Conservation (phyloP, 2,888 invertebrate genomes). For the Amaurobius ferox region DNA sequence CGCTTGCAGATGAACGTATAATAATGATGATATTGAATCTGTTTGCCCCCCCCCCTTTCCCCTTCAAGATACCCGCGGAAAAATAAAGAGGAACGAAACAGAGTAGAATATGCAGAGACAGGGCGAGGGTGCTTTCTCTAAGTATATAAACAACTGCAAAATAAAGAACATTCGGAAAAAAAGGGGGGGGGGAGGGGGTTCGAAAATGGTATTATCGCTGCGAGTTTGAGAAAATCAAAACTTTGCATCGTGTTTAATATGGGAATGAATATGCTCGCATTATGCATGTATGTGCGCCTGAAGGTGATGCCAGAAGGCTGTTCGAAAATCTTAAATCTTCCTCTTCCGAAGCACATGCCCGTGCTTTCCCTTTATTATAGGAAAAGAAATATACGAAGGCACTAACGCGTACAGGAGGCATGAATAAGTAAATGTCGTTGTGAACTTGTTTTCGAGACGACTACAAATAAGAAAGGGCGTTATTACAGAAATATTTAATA, state of each 20-base stretch:
- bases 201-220: slow-evolving; percentile 68
- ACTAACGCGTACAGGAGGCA: slow-evolving; percentile 21
- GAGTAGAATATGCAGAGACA: slow-evolving; percentile 17
- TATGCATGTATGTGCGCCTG: slow-evolving; percentile 32
- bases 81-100: slow-evolving; percentile 17
- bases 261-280: slow-evolving; percentile 53
- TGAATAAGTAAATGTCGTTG: slow-evolving; percentile 44
- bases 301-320: slow-evolving; percentile 13
- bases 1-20: slow-evolving; percentile 47
- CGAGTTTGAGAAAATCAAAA: slow-evolving; percentile 36
- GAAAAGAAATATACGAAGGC: slow-evolving; percentile 29
- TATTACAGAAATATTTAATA: slow-evolving; percentile 58
- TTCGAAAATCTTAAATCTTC: too few relatives aligned
- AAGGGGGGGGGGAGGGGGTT: background rate
- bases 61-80: background rate
- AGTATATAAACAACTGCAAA: slow-evolving; percentile 59
- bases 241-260: slow-evolving; percentile 56
- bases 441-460: slow-evolving; percentile 43
- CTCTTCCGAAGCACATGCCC: background rate
- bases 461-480: slow-evolving; percentile 38
- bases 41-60: slow-evolving; percentile 13
- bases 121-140: slow-evolving; percentile 19
- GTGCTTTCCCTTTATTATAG: slow-evolving; percentile 55
- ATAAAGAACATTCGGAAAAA: background rate
- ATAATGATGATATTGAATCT: slow-evolving; percentile 71